Base-by-base conservation (phyloP, 2,797 vertebrate genomes). In the Acestrorhynchus altus region DNA sequence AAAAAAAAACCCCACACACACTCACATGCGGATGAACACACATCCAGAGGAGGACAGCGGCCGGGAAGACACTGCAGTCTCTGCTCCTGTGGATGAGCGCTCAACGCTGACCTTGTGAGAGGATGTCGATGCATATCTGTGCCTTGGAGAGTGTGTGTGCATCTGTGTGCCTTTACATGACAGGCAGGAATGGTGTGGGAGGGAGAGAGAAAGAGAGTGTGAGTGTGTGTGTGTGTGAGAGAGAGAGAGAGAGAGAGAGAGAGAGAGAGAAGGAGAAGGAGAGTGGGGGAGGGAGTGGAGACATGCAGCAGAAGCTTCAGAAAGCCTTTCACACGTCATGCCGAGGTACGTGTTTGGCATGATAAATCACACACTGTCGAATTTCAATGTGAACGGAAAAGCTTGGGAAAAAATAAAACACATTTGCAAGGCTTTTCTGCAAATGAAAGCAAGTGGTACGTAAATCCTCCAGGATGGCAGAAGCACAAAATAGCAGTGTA, bases 31-130 rank as follows among this genome's bases (percentile, higher is more conserved):
- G 40, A 26, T 76, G 70, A 77, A 73, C 39, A 68, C 69, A 63
- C 18, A 51, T 35, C 40, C 39, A 66, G 49, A 47, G 40, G 15
- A 65, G 40, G 57, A 76, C 42, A 20, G 18, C n/a, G 16, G 81
- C 87, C 81, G 75, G 46, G 68, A 47, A 52, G 31, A 40, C 56
- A 40, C 81, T 86, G 86, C 88, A 90, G 85, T 91, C 90, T 84
- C 84, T 80, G 85, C 85, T 88, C 83, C 71, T 80, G 78, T 78
- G 65, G 85, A 78, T 3, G 54, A 79, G 83, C 83, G 85, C 84
- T 88, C 81, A 85, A 74, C 85, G 84, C 85, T 87, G 86, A 93
- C 93, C 91, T 93, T 93, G 91, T 86, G 81, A 84, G 87, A 79
- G 15, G 59, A 83, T 57, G 83, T 79, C 74, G 56, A 73, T 72